These are phyloP conservation scores for Prinia subflava DNA, from an alignment of 2,113 vertebrate genomes.

Conservation along the genomic window DNA sequence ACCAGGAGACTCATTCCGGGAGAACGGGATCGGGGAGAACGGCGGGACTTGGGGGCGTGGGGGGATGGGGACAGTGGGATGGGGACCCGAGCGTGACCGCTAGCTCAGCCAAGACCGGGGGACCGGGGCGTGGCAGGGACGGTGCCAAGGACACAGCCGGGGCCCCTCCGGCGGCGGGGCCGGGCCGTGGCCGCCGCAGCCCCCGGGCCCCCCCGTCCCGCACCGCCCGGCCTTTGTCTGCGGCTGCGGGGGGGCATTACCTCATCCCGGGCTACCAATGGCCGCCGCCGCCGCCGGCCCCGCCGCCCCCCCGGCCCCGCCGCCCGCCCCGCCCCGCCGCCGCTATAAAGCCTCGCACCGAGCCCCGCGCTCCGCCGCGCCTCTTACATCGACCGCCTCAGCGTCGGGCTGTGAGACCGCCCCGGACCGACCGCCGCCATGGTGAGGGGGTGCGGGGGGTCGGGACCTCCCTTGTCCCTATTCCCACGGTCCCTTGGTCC, in stretches of 20 bases:
- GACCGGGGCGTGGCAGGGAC: neutral
- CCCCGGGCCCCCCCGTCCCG: neutral
- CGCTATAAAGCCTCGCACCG: neutral
- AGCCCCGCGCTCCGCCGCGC: neutral
- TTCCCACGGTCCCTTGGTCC: neutral
- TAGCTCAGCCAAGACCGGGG: neutral
- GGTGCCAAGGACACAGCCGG: neutral
- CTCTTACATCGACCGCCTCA: constrained; percentile 37
- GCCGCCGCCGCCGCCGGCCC: too few species aligned
- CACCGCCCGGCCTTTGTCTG: neutral
- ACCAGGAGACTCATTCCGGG: neutral
- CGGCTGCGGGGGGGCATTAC: neutral
- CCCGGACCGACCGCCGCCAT: constrained; percentile 14
- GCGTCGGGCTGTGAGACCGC: constrained; percentile 34
- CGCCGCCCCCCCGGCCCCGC: too few species aligned
- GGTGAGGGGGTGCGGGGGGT: neutral
- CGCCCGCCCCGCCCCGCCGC: too few species aligned
- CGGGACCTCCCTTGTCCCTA: neutral
- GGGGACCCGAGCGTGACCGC: neutral
- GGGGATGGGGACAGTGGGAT: neutral
- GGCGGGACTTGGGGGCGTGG: neutral
- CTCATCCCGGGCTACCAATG: too few species aligned
- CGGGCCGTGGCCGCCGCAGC: neutral
- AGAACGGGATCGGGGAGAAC: neutral
- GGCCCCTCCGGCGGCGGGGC: neutral